Evolutionary conservation across 1,140 invertebrate genomes (phyloP).

Genomic region (Heliconius hewitsoni): DNA sequence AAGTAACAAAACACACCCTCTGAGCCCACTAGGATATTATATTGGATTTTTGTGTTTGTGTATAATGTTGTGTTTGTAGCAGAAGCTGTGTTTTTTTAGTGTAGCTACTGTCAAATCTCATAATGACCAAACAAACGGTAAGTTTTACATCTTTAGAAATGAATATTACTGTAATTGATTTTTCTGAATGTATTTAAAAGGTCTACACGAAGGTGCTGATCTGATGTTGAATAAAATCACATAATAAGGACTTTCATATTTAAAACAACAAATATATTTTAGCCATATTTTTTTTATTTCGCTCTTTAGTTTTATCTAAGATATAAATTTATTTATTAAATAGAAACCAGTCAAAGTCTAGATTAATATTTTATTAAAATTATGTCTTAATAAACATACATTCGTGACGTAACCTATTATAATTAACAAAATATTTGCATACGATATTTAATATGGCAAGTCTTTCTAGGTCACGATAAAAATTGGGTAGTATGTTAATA

Average conservation of each 20-base stretch:
- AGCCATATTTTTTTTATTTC: no score
- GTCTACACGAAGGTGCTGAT: not conserved
- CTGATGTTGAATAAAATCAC: no score
- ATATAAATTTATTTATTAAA: not conserved
- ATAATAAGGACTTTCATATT: not conserved
- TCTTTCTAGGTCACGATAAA: not conserved
- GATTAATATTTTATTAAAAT: not conserved
- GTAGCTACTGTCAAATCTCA: constrained; percentile 14
- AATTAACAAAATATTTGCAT: not conserved
- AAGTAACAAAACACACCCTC: constrained; percentile 41
- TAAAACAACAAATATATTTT: not conserved
- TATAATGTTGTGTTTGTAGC: constrained; percentile 41
- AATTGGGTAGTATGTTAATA: not conserved
- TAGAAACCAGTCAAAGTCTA: not conserved
- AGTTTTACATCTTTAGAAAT: not conserved
- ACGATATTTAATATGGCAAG: not conserved
- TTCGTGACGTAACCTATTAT: not conserved
- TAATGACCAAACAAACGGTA: constrained; percentile 32
- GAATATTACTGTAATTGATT: no score
- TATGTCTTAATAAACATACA: not conserved
- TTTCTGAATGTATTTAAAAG: no score
- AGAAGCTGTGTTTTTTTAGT: constrained; percentile 33
- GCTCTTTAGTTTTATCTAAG: no score
- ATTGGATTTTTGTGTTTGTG: constrained; percentile 40
- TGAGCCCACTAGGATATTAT: constrained; percentile 14